These are phyloP conservation scores for Rambutsinella grinnellia DNA, from an alignment of 2,888 invertebrate genomes.

Conservation along the genomic window DNA sequence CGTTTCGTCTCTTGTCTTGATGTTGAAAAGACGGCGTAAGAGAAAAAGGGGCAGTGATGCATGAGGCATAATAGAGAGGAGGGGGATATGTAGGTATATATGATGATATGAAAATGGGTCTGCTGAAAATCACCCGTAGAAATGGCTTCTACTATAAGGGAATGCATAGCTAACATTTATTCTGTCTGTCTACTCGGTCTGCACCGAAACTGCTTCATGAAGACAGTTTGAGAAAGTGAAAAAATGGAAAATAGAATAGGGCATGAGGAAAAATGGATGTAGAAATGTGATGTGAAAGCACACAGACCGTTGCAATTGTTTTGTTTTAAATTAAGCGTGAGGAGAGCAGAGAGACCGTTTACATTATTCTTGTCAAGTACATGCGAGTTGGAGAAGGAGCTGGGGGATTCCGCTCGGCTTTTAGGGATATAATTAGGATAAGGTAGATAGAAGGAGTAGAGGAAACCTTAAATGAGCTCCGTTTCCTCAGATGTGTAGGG, in stretches of 20 bases:
- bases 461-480: not conserved
- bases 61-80: constrained; percentile 35
- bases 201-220: not conserved
- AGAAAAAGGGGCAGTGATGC: constrained; percentile 45
- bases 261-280: constrained; percentile 14
- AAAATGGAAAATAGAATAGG: constrained; percentile 14
- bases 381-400: constrained; percentile 1
- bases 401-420: not conserved
- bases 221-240: not conserved
- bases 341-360: constrained; percentile 18
- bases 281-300: constrained; percentile 32
- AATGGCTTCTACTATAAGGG: not conserved
- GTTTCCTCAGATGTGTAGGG: not conserved
- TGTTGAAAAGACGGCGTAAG: constrained; percentile 21
- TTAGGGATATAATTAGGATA: not conserved
- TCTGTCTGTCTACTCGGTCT: not conserved
- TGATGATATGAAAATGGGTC: constrained; percentile 49
- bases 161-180: constrained; percentile 3
- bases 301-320: constrained; percentile 47
- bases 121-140: constrained; percentile 30
- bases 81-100: not conserved
- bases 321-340: constrained; percentile 55
- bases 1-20: constrained; percentile 23
- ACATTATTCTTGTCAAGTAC: constrained; percentile 39
- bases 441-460: not conserved